phyloP scores from a whole-genome alignment of 2,113 vertebrate genomes.

The Sula dactylatra region DNA sequence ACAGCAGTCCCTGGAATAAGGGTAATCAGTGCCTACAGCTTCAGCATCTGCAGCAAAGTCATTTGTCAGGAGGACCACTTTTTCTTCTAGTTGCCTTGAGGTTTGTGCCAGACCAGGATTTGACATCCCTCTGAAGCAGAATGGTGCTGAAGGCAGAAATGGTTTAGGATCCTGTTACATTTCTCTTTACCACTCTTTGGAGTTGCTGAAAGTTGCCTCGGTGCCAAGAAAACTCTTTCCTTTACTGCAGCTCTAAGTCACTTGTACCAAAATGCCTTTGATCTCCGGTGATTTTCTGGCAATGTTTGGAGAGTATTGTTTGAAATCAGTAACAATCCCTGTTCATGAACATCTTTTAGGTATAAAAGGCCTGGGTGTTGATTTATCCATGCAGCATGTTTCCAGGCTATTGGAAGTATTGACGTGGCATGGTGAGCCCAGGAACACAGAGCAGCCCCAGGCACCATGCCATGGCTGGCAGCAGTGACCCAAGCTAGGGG shows the following conservation, averaged over 20 bases:
- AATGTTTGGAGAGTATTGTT: neutral
- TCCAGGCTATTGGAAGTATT: neutral
- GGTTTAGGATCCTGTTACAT: neutral
- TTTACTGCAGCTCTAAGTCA: neutral
- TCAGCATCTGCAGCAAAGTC: neutral
- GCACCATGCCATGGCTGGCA: fast-evolving
- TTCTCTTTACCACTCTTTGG: neutral
- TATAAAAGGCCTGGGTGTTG: neutral
- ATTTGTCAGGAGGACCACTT: neutral
- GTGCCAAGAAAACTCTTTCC: neutral
- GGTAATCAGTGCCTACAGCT: neutral
- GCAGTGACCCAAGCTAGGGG: neutral
- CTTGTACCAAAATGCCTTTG: neutral
- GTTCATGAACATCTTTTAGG: neutral
- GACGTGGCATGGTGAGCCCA: neutral
- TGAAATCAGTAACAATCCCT: neutral
- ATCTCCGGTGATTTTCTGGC: neutral
- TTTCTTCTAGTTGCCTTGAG: neutral
- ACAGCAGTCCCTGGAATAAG: neutral
- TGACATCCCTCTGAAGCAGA: neutral
- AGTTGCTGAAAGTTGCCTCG: neutral
- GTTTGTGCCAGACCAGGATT: neutral
- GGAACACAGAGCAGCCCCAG: neutral
- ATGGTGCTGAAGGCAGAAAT: neutral
- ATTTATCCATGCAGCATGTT: neutral